Conservation (phyloP, 37 sponge, comb jelly and placozoan species). For the Tethya wilhelma region DNA sequence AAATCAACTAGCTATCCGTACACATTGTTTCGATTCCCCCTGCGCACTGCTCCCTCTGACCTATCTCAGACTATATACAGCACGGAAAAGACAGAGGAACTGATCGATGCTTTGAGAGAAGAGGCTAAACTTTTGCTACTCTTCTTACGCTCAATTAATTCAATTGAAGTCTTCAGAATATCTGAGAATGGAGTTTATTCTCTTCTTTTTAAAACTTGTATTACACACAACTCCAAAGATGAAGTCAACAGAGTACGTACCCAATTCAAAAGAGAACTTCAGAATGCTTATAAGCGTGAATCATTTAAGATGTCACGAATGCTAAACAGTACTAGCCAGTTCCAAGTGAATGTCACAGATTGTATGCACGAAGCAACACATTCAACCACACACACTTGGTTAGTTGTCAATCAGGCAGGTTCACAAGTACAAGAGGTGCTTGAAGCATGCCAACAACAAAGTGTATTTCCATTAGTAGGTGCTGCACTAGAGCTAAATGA, state of each 20-base stretch:
- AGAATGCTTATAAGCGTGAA: neutral
- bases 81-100: slow-evolving; percentile 9
- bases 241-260: neutral
- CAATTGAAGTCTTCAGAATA: slow-evolving; percentile 28
- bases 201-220: neutral
- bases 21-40: slow-evolving; percentile 83
- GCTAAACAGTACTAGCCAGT: neutral
- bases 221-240: neutral
- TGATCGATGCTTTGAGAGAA: slow-evolving; percentile 29
- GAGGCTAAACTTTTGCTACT: slow-evolving; percentile 52
- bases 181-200: neutral
- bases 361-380: neutral
- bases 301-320: neutral
- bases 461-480: slow-evolving; percentile 38
- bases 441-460: slow-evolving; percentile 8
- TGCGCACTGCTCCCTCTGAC: slow-evolving; percentile 47
- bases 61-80: slow-evolving; percentile 42
- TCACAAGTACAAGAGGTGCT: neutral
- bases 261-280: neutral
- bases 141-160: slow-evolving; percentile 50
- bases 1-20: slow-evolving; percentile 2
- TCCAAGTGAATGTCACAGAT: slow-evolving; percentile 4
- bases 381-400: neutral
- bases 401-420: slow-evolving; percentile 37
- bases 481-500: slow-evolving; percentile 20